Percentiles rank a stretch among this genome's conserved stretches.
These are phyloP conservation scores for Sphaerodactylus townsendi DNA, from an alignment of 2,113 vertebrate species.

Conservation along the genomic window DNA sequence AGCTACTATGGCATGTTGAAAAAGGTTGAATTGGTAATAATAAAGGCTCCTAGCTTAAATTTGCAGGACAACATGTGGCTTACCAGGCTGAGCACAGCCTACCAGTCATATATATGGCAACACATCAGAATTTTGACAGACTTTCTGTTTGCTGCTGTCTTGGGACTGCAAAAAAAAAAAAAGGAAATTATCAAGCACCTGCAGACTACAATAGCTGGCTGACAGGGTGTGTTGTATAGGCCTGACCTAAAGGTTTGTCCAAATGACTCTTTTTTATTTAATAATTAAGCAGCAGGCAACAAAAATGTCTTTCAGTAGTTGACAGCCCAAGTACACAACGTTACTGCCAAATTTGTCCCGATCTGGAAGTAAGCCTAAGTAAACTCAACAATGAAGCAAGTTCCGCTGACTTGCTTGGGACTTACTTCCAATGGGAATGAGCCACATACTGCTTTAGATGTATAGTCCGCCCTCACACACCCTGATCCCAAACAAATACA, in stretches of 20 bases:
- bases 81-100: background rate
- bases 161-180: background rate
- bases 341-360: background rate
- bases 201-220: background rate
- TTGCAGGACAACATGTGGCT: background rate
- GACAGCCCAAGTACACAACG: background rate
- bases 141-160: background rate
- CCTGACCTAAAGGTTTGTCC: background rate
- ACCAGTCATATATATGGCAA: background rate
- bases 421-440: background rate
- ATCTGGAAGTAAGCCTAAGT: background rate
- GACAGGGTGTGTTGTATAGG: background rate
- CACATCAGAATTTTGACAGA: background rate
- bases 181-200: background rate
- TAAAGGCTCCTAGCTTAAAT: background rate
- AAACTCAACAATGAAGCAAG: background rate
- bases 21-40: background rate
- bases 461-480: too few relatives aligned
- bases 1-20: background rate
- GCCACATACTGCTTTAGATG: background rate
- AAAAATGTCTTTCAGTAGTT: background rate
- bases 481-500: background rate
- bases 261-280: background rate
- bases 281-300: background rate
- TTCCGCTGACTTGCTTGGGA: background rate